Conservation (phyloP, 2,888 invertebrate species). For the Limnephilus lunatus region DNA sequence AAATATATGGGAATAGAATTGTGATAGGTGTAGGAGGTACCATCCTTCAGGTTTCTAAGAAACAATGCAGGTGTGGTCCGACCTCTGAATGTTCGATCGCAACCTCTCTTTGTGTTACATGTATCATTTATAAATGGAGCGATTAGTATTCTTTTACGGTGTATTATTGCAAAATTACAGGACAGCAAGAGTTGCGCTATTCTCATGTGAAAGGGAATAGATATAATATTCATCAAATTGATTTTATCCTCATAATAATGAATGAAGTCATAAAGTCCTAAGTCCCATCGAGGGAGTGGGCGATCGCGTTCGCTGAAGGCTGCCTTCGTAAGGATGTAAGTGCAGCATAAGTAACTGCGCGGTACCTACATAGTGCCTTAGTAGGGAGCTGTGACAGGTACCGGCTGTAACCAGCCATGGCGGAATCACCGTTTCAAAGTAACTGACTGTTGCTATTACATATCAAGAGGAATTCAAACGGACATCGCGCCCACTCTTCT, state of each 20-base stretch:
- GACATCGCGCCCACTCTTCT: background rate
- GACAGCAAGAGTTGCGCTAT: background rate
- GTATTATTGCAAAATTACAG: background rate
- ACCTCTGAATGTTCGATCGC: background rate
- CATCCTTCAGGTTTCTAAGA: background rate
- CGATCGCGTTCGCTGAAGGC: conserved; percentile 24
- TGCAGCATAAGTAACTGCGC: background rate
- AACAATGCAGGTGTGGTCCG: background rate
- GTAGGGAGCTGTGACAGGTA: background rate
- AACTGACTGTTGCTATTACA: conserved; percentile 18
- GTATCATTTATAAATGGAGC: background rate
- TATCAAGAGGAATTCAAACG: conserved; percentile 31
- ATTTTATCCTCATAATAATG: background rate
- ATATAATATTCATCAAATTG: background rate
- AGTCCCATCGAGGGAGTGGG: conserved; percentile 33
- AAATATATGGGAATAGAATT: background rate
- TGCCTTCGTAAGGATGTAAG: background rate
- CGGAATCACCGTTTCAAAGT: conserved; percentile 39
- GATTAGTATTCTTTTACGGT: background rate
- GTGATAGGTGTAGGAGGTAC: background rate
- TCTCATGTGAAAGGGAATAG: background rate
- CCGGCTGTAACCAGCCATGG: conserved; percentile 17
- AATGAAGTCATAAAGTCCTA: conserved; percentile 37
- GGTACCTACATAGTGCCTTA: background rate
- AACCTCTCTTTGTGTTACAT: background rate